Conservation (phyloP, 2,888 invertebrate genomes). For the Zonitis immaculata region DNA sequence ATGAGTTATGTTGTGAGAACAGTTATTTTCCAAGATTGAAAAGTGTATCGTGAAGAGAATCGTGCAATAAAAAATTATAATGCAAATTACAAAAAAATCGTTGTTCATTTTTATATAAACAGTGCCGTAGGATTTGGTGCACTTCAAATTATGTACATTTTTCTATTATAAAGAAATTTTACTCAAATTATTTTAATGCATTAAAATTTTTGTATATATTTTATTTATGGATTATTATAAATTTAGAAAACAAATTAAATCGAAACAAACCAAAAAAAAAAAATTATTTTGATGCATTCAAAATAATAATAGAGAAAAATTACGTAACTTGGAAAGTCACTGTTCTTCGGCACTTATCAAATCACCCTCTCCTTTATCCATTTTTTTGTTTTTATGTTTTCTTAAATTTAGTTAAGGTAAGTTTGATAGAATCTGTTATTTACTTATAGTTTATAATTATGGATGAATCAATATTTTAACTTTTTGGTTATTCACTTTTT, state of each 20-base stretch:
- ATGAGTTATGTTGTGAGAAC: conserved; percentile 45
- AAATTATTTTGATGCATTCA: conserved; percentile 41
- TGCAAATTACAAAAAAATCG: conserved; percentile 35
- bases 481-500: too few species aligned
- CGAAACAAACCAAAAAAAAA: too few species aligned
- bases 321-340: conserved; percentile 64
- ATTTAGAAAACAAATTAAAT: too few species aligned
- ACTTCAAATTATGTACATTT: conserved; percentile 50
- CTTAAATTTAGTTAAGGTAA: too few species aligned
- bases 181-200: conserved; percentile 39
- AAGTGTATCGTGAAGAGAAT: conserved; percentile 38
- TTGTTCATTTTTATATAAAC: conserved; percentile 41
- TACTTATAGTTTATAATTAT: too few species aligned
- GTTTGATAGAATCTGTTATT: too few species aligned
- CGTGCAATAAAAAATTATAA: conserved; percentile 48
- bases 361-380: conserved; percentile 17
- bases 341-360: conserved; percentile 76
- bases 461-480: too few species aligned
- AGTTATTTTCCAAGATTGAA: conserved; percentile 50
- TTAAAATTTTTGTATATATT: conserved; percentile 28
- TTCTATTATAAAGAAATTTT: conserved; percentile 34
- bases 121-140: conserved; percentile 51
- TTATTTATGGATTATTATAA: conserved; percentile 1
- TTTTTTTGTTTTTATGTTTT: too few species aligned
- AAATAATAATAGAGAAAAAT: conserved; percentile 44